These are phyloP conservation scores for Podarcis lilfordi DNA, from an alignment of 2,797 vertebrate species.

Conservation along the genomic window DNA sequence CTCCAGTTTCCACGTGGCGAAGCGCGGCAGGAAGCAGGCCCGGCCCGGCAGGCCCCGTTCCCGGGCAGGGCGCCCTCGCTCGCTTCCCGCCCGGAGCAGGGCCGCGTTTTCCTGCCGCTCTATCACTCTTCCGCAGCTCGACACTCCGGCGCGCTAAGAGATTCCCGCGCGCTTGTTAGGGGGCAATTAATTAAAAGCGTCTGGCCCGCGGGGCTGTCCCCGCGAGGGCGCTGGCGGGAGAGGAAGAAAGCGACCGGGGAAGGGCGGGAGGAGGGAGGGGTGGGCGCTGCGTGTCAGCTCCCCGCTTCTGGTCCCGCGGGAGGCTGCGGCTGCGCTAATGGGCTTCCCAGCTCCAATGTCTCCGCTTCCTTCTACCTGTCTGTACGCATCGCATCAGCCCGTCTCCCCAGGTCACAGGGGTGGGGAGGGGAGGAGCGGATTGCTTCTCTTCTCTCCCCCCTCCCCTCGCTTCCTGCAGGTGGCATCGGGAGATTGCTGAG, in stretches of 20 bases:
- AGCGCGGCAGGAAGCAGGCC: background rate
- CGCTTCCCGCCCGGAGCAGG: background rate
- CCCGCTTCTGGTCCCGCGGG: background rate
- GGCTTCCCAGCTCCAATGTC: background rate
- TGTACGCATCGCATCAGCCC: background rate
- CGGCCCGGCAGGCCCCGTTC: background rate
- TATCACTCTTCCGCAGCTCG: constrained; percentile 15
- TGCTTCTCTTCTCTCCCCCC: background rate
- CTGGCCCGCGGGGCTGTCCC: constrained; percentile 49
- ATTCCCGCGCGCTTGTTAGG: constrained; percentile 49
- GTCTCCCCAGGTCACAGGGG: background rate
- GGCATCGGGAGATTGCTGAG: constrained; percentile 3
- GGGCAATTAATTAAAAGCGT: constrained; percentile 65
- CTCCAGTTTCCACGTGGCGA: background rate
- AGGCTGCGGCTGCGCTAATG: background rate
- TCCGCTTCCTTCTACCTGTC: constrained; percentile 1
- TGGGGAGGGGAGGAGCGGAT: background rate
- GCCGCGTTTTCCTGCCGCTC: constrained; percentile 9
- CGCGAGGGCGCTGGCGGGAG: constrained; percentile 45
- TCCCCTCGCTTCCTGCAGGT: background rate
- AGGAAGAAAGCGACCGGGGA: constrained; percentile 23
- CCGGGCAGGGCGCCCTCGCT: background rate
- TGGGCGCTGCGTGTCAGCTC: background rate
- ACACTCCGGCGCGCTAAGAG: constrained; percentile 54
- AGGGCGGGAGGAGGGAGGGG: background rate